These are phyloP conservation scores for Tricholauxania praeusta DNA, from an alignment of 2,888 invertebrate genomes.

Conservation along the genomic window DNA sequence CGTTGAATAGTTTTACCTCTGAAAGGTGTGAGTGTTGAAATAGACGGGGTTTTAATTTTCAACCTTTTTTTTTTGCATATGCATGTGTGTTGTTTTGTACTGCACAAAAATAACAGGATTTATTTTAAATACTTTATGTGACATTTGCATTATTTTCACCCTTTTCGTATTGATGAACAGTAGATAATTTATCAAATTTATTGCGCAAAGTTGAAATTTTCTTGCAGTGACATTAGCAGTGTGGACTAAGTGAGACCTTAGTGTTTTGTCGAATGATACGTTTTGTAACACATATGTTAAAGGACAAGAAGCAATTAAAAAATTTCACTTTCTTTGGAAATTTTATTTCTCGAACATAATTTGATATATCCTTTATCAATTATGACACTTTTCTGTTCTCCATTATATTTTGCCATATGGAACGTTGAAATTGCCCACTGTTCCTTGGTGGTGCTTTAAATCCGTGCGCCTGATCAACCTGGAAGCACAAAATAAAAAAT, in stretches of 20 bases:
- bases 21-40: too few relatives aligned
- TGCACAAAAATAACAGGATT: slow-evolving; percentile 13
- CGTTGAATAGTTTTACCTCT: slow-evolving; percentile 1
- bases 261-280: too few relatives aligned
- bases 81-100: too few relatives aligned
- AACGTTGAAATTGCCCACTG: background rate
- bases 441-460: background rate
- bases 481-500: slow-evolving; percentile 45
- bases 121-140: background rate
- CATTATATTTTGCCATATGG: background rate
- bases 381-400: background rate
- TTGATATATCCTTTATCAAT: too few relatives aligned
- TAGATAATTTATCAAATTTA: slow-evolving; percentile 42
- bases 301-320: too few relatives aligned
- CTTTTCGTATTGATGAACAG: slow-evolving; percentile 26
- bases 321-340: too few relatives aligned
- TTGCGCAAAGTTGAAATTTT: slow-evolving; percentile 6
- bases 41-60: too few relatives aligned
- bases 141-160: slow-evolving; percentile 27
- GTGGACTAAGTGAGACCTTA: too few relatives aligned
- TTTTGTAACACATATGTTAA: too few relatives aligned
- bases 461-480: slow-evolving; percentile 50
- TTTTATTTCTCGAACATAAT: too few relatives aligned
- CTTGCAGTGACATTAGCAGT: too few relatives aligned
- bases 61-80: too few relatives aligned